Conservation (phyloP, 2,888 invertebrate genomes). For the Tinea pellionella region DNA sequence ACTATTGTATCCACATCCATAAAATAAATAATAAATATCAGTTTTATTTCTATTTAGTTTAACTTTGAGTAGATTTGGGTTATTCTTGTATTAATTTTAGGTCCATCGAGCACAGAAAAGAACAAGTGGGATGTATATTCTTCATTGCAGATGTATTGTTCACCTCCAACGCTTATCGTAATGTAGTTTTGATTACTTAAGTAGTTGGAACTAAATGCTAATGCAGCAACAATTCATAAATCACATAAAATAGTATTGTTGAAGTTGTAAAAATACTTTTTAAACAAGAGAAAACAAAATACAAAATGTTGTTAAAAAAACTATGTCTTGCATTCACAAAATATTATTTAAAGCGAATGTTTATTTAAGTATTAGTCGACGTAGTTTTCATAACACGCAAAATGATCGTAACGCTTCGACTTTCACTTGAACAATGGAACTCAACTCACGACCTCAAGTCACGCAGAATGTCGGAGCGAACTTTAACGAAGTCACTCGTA, state of each 20-base stretch:
- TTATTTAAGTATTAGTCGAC: not conserved
- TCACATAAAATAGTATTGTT: not conserved
- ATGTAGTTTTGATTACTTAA: conserved; percentile 58
- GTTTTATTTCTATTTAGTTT: not conserved
- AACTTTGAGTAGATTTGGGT: not conserved
- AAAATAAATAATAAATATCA: conserved; percentile 11
- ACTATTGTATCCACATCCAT: not conserved
- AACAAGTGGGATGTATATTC: not conserved
- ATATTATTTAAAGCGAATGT: not conserved
- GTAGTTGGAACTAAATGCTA: not conserved
- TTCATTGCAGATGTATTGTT: not conserved
- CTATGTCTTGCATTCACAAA: not conserved
- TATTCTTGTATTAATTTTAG: not conserved
- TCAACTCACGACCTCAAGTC: conserved; percentile 39
- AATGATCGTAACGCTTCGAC: conserved; percentile 42
- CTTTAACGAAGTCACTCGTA: not conserved
- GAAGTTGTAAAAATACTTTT: not conserved
- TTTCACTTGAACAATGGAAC: conserved; percentile 58
- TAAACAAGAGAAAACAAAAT: not conserved
- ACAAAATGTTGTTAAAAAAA: not conserved
- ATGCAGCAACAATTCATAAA: not conserved
- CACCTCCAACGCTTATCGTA: conserved; percentile 20
- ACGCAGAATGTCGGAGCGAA: conserved; percentile 28
- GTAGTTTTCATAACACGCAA: conserved; percentile 50
- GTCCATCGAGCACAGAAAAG: too few relatives aligned